A percentile compares a stretch with the other conserved stretches of the same genome.
These are phyloP conservation scores for Monomorium pharaonis DNA, from an alignment of 1,140 invertebrate species.

Conservation along the genomic window DNA sequence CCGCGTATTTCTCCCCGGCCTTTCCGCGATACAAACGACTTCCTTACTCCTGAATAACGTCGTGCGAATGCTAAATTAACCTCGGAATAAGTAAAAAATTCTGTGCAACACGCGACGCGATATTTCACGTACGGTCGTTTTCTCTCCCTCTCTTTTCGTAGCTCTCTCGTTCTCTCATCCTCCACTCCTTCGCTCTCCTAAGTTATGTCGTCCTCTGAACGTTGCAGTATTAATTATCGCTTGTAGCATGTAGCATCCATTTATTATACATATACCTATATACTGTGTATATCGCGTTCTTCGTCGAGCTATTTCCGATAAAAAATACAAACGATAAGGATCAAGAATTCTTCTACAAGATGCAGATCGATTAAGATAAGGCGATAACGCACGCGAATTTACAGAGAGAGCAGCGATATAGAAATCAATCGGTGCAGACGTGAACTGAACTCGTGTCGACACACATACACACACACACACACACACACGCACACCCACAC, in stretches of 20 bases:
- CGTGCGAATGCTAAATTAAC: constrained; percentile 50
- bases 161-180: not conserved
- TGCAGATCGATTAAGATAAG: not conserved
- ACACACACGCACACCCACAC: not conserved
- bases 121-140: constrained; percentile 46
- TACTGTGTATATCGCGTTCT: not conserved
- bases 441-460: not conserved
- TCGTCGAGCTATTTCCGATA: not conserved
- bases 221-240: constrained; percentile 43
- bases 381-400: not conserved
- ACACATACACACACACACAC: not conserved
- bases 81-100: constrained; percentile 55
- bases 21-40: constrained; percentile 51
- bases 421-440: not conserved
- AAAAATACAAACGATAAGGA: not conserved
- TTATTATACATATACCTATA: not conserved
- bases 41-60: constrained; percentile 53
- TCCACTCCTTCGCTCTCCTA: not conserved
- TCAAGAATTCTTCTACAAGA: not conserved
- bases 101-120: constrained; percentile 47
- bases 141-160: constrained; percentile 9
- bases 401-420: not conserved
- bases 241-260: not conserved
- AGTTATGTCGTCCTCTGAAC: constrained; percentile 5
- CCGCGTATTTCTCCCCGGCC: constrained; percentile 18